Evolutionary conservation across 2,113 vertebrate genomes (phyloP), one percentile per base, ranked within the genome.

Genomic region (Hippocampus abdominalis): DNA sequence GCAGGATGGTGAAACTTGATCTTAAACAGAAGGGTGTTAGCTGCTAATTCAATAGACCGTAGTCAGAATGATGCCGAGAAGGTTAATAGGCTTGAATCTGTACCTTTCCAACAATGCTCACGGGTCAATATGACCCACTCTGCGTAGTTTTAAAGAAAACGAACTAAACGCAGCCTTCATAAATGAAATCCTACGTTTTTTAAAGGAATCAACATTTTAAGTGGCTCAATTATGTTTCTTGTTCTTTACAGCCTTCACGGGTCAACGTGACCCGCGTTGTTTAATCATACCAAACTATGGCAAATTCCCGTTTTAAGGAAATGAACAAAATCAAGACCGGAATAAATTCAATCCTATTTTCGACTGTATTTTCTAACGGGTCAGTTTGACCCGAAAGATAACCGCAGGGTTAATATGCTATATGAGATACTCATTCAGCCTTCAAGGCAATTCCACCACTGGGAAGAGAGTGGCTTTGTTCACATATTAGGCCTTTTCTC

Each of bases 381-480:
- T 32, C 27, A 8, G 5, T 32, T 29, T 60, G 57, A 60, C 27
- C 57, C 16, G 3, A 7, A 32, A 32, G 7, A 32, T 32, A 32
- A 60, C 27, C 8, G 16, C 57, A 29, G 25, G 67, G 82, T 85
- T 83, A 80, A 81, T 84, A 82, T 82, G 80, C 81, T 76, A 81
- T 84, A 84, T 75, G 72, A 66, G 70, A 75, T 69, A 68, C 76
- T 81, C 81, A 80, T 82, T 86, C 83, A 80, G 80, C 74, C 71
- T 77, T 64, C 72, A 76, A 81, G 81, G 80, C 81, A 86, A 85
- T 88, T 89, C 84, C 83, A 90, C 89, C 87, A 88, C 70, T 49
- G 68, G 64, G 79, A 85, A 87, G 84, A 87, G 32, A 36, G 86
- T 88, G 88, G 79, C 86, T 91, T 89, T 88, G 88, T 88, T 83